Conservation (phyloP, 2,888 invertebrate species). For the Hymenopus coronatus region DNA sequence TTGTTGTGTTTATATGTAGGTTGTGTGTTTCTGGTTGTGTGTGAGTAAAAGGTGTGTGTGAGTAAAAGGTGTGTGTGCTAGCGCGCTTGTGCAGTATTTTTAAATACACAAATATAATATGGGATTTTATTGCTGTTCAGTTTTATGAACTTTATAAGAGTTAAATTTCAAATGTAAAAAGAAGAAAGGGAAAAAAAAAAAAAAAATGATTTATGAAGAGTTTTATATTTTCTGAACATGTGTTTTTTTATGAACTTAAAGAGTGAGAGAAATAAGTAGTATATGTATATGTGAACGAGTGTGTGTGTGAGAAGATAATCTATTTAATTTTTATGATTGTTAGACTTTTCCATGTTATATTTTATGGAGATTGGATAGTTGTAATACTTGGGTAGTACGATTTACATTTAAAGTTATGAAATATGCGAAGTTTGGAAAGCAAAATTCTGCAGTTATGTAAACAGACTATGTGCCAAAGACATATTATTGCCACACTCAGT, state of each 20-base stretch:
- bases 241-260: background rate
- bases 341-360: background rate
- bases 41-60: background rate
- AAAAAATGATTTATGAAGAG: background rate
- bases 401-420: background rate
- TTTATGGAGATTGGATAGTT: background rate
- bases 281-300: background rate
- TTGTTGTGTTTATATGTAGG: background rate
- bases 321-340: background rate
- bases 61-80: background rate
- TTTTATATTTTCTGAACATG: background rate
- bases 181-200: background rate
- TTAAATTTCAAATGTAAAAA: background rate
- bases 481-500: too few species aligned
- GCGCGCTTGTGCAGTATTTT: background rate
- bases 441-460: background rate
- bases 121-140: background rate
- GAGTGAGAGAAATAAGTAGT: background rate
- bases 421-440: background rate
- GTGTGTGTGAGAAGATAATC: background rate
- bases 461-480: background rate
- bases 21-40: background rate
- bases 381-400: background rate
- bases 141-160: background rate
- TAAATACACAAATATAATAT: background rate